phyloP scores from a whole-genome alignment of 2,888 invertebrate genomes.

The Chamaedrilus cognettii region DNA sequence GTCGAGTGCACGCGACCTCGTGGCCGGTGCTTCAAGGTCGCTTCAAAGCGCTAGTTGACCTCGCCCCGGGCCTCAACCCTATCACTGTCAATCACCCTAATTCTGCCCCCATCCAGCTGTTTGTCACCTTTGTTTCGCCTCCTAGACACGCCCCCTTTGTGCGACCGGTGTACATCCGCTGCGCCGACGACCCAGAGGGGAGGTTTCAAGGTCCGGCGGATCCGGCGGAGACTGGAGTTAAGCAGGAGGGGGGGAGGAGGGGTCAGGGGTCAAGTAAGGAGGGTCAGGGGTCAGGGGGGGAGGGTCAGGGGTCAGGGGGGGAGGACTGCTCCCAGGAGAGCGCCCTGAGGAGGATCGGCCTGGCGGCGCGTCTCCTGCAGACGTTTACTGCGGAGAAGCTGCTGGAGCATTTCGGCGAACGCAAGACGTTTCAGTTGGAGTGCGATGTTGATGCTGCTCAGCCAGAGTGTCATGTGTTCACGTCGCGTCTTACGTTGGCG shows the following conservation, averaged over 20 bases:
- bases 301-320: constrained; percentile 67
- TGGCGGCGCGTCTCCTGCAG: constrained; percentile 79
- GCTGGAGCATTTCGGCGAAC: constrained; percentile 73
- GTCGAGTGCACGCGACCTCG: constrained; percentile 24
- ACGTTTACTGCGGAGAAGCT: constrained; percentile 85
- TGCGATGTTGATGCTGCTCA: constrained; percentile 65
- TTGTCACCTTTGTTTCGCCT: constrained; percentile 36
- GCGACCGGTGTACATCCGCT: constrained; percentile 79
- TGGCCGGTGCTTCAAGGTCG: constrained; percentile 71
- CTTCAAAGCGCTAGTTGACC: constrained; percentile 72
- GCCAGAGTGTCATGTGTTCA: constrained; percentile 72
- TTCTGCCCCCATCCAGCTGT: constrained; percentile 44
- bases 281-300: too few relatives aligned
- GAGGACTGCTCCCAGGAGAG: constrained; percentile 71
- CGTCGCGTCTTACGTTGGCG: constrained; percentile 71
- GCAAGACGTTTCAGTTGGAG: constrained; percentile 82
- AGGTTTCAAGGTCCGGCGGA: constrained; percentile 76
- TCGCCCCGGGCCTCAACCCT: constrained; percentile 69
- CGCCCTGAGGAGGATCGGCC: constrained; percentile 74
- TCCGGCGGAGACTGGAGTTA: too few relatives aligned
- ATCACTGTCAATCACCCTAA: constrained; percentile 65
- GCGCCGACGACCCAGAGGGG: constrained; percentile 73
- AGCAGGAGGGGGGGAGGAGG: too few relatives aligned
- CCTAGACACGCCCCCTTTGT: constrained; percentile 63
- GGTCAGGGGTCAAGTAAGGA: too few relatives aligned